phyloP scores from a whole-genome alignment of 2,113 vertebrate species.

The Sialia sialis region DNA sequence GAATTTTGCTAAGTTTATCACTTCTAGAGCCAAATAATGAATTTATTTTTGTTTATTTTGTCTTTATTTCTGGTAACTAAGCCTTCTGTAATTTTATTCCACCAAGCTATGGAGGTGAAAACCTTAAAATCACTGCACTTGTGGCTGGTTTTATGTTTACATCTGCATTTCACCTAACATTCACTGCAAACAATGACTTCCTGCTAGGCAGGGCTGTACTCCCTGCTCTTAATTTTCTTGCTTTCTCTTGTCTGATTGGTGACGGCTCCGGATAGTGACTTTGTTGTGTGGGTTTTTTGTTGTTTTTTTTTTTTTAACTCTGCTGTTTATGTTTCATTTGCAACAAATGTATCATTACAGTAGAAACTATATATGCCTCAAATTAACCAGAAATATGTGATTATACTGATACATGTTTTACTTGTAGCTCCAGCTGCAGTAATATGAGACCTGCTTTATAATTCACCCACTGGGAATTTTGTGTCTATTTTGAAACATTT shows the following conservation, averaged over 20 bases:
- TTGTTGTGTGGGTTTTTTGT: not conserved
- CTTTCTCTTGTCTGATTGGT: not conserved
- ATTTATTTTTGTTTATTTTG: not conserved
- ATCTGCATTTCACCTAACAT: not conserved
- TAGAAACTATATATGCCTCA: not conserved
- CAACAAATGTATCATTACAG: not conserved
- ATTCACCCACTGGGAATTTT: not conserved
- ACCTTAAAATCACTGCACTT: not conserved
- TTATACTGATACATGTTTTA: not conserved
- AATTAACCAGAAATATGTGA: not conserved
- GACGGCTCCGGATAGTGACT: not conserved
- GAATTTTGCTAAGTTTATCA: not conserved
- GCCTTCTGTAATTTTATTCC: not conserved
- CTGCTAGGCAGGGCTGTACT: not conserved
- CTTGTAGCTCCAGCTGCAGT: not conserved
- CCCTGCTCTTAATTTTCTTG: not conserved
- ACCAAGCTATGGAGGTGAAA: not conserved
- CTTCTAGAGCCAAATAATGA: not conserved
- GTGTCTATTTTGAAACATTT: slow-evolving; percentile 17
- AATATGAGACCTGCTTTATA: not conserved
- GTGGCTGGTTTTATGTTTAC: not conserved
- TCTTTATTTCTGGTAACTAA: not conserved
- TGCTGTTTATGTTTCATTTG: not conserved
- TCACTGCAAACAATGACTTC: not conserved
- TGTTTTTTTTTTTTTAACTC: not conserved